Conservation (phyloP, 2,113 vertebrate genomes). For the Vimba vimba region DNA sequence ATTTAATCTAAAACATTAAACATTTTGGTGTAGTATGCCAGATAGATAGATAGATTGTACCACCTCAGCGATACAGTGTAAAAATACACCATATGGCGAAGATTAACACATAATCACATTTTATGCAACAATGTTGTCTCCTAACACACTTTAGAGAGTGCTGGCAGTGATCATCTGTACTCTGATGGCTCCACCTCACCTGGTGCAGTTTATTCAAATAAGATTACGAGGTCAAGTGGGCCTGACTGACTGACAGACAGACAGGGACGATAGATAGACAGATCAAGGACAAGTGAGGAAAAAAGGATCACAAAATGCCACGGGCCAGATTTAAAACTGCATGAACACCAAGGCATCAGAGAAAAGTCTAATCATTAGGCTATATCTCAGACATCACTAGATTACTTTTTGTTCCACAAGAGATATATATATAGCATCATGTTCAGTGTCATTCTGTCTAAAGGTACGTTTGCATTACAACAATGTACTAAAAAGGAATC, state of each 20-base stretch:
- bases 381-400: not conserved
- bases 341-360: not conserved
- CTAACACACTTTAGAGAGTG: not conserved
- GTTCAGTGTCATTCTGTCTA: not conserved
- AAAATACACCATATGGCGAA: not conserved
- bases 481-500: too few relatives aligned
- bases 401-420: not conserved
- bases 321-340: not conserved
- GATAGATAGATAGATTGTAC: too few relatives aligned
- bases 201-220: not conserved
- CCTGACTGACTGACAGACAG: too few relatives aligned
- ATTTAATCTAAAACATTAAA: too few relatives aligned
- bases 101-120: not conserved
- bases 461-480: not conserved
- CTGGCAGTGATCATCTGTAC: not conserved
- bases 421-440: not conserved
- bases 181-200: not conserved
- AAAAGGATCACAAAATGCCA: not conserved
- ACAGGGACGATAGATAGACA: too few relatives aligned
- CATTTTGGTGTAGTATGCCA: too few relatives aligned
- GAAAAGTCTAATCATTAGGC: not conserved
- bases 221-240: not conserved
- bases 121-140: not conserved
- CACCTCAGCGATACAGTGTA: slow-evolving; percentile 4
- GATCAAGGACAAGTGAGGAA: not conserved